Percentiles rank a stretch among this genome's conserved stretches.
Conservation (phyloP, 2,797 vertebrate species). For the Dallia pectoralis region DNA sequence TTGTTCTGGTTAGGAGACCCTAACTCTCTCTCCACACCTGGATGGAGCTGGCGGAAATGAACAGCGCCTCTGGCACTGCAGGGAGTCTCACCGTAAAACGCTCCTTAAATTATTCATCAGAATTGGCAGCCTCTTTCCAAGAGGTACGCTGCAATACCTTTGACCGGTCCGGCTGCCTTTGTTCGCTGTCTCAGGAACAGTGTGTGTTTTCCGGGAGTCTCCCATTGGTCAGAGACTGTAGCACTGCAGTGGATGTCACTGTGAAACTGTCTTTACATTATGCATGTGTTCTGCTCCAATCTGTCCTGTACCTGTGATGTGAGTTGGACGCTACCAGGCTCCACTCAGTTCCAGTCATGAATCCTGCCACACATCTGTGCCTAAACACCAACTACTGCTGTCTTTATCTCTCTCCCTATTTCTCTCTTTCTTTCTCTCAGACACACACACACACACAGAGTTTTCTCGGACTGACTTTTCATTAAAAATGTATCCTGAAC, state of each 20-base stretch:
- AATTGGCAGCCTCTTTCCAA: background rate
- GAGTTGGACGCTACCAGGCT: background rate
- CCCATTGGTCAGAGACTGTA: background rate
- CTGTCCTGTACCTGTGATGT: slow-evolving; percentile 43
- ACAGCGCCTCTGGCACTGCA: slow-evolving; percentile 17
- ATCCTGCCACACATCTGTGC: background rate
- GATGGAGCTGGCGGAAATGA: background rate
- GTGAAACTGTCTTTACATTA: slow-evolving; percentile 75
- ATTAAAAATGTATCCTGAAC: background rate
- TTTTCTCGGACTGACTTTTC: too few relatives aligned
- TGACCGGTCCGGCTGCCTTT: slow-evolving; percentile 51
- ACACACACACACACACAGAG: slow-evolving; percentile 6
- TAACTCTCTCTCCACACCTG: background rate
- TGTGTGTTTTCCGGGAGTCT: slow-evolving; percentile 54
- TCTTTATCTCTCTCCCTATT: background rate
- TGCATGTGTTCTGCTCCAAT: slow-evolving; percentile 55
- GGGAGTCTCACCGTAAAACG: slow-evolving; percentile 36
- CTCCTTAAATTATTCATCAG: background rate
- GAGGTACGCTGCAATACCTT: slow-evolving; percentile 21
- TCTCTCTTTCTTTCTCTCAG: background rate
- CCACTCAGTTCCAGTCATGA: background rate
- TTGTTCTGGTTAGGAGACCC: background rate
- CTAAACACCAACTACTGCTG: background rate
- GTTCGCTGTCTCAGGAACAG: slow-evolving; percentile 39
- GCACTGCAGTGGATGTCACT: slow-evolving; percentile 56